A percentile compares a stretch with the other conserved stretches of the same genome.
phyloP scores from a whole-genome alignment of 1,140 invertebrate genomes.

The Cherax destructor region DNA sequence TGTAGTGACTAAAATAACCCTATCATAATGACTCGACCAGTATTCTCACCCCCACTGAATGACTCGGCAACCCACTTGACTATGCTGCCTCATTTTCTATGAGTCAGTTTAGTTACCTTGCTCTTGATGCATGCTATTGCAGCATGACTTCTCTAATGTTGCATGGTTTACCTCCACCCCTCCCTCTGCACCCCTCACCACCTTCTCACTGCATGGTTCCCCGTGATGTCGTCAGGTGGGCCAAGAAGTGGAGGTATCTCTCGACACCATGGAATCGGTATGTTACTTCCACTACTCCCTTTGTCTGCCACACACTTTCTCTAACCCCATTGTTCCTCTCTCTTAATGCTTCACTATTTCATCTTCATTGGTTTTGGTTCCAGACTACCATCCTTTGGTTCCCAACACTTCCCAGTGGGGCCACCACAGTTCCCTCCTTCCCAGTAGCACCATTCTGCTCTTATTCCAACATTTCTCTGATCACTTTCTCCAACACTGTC shows the following conservation, averaged over 20 bases:
- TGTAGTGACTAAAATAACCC: no score
- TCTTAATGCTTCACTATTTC: neutral
- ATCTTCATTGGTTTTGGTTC: neutral
- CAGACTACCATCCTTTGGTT: neutral
- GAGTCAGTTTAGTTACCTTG: no score
- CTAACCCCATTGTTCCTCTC: neutral
- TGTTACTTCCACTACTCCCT: neutral
- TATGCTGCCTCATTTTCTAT: no score
- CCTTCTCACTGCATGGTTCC: neutral
- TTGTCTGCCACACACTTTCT: neutral
- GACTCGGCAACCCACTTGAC: no score
- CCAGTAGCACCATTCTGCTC: no score
- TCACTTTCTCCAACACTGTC: no score
- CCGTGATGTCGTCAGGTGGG: conserved; percentile 32
- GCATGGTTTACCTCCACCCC: conserved; percentile 20
- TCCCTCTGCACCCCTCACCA: neutral
- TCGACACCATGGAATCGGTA: conserved; percentile 44
- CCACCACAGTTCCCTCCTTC: no score
- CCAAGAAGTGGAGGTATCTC: conserved; percentile 27
- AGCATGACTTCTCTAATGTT: conserved; percentile 13
- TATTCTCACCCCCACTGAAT: no score
- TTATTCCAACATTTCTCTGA: no score
- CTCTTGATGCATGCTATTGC: conserved; percentile 13
- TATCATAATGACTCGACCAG: no score
- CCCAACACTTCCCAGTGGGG: no score